Base-by-base conservation (phyloP, 2,797 vertebrate species). In the Lacerta bilineata region DNA sequence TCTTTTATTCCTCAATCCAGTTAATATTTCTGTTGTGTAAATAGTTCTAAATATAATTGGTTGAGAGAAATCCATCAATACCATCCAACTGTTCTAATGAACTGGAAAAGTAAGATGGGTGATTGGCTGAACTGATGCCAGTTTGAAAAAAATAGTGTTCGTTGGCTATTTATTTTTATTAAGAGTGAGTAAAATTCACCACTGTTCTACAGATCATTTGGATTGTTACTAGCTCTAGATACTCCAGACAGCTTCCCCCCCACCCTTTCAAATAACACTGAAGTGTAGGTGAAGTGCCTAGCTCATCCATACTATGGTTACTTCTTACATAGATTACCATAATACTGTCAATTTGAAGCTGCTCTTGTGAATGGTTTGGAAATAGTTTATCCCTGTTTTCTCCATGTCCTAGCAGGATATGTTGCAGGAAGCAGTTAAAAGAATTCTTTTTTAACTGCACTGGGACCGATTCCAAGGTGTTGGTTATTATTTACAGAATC, bases 61-160 rank as follows among this genome's bases (percentile, higher is more conserved):
- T 74, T 50, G 6, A 25, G 68, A 36, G 41, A 10, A 39, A 64
- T 64, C 43, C 20, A 13, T 7, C n/a, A 46, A 23, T 71, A n/a
- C 29, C 4, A 82, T 68, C 39, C 36, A 68, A 64, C 39, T 17
- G 9, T 83, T 88, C 15, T 20, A 64, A 85, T 80, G 68, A 64
- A 80, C 9, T 80, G 4, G 36, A 20, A 82, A 29, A 69, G 23
- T 39, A 75, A 71, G 61, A 72, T 55, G 8, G 36, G 39, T 33
- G 33, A 81, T 87, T 74, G 27, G 79, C 39, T 87, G 46, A 79
- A 27, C 39, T 69, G 76, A 36, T 79, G 39, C 41, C 61, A 79
- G 17, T 55, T 41, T 79, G 18, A 55, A 78, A 72, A 84, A 41
- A 39, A 77, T 50, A n/a, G 36, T 61, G 41, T 78, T 50, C 55